Percentiles rank a stretch among this genome's conserved stretches.
phyloP scores from a whole-genome alignment of 2,113 vertebrate genomes.

The Setophaga petechia region DNA sequence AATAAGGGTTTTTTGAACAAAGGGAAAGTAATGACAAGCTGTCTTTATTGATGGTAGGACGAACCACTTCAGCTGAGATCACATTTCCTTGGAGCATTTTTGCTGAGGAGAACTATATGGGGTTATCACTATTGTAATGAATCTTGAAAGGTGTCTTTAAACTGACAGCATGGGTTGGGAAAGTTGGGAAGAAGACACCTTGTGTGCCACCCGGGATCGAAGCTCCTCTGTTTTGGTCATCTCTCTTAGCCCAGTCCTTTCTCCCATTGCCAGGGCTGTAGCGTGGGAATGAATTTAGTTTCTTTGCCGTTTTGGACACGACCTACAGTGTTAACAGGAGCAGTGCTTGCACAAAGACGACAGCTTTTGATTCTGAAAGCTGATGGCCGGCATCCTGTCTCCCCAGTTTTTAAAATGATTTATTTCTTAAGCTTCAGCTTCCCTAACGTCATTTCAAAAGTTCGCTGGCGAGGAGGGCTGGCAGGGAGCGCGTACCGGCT shows the following conservation, averaged over 20 bases:
- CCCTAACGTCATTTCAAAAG: neutral
- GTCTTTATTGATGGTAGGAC: neutral
- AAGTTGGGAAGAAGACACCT: neutral
- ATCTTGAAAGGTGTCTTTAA: neutral
- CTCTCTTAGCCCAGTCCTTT: neutral
- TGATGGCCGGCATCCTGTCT: neutral
- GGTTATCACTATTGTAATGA: neutral
- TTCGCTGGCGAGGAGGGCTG: neutral
- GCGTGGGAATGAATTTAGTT: neutral
- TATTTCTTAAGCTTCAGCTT: neutral
- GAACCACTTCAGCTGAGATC: neutral
- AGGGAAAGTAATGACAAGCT: neutral
- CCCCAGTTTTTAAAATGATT: accelerated
- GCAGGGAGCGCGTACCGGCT: neutral
- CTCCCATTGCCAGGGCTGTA: neutral
- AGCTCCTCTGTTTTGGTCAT: neutral
- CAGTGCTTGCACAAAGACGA: neutral
- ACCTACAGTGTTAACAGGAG: accelerated
- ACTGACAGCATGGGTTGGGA: neutral
- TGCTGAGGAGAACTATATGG: neutral
- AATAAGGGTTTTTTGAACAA: neutral
- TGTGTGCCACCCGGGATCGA: neutral
- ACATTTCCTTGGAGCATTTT: neutral
- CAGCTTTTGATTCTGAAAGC: neutral
- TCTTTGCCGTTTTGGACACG: neutral